Percentiles rank a stretch among this genome's conserved stretches.
phyloP scores from a whole-genome alignment of 2,113 vertebrate genomes.

The Cyanocitta stelleri region DNA sequence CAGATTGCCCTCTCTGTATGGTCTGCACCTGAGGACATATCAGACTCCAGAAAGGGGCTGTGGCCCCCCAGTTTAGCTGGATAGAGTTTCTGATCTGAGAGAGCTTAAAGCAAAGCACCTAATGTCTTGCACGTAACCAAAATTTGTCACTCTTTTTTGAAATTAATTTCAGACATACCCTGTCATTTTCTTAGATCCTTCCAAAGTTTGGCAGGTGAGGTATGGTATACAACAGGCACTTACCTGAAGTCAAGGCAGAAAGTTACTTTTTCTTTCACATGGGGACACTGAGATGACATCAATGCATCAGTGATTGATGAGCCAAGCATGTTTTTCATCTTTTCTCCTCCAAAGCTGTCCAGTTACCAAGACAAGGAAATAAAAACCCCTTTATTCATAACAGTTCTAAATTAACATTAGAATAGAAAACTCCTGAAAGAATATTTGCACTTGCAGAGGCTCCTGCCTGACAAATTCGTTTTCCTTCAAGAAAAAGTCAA shows the following conservation, averaged over 20 bases:
- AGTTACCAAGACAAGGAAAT: not conserved
- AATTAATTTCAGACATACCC: not conserved
- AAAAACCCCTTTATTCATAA: not conserved
- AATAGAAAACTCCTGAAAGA: not conserved
- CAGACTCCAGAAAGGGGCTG: not conserved
- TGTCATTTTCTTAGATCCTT: not conserved
- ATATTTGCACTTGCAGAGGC: not conserved
- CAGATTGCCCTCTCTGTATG: not conserved
- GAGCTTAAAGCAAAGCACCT: not conserved
- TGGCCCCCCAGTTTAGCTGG: not conserved
- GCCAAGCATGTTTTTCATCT: not conserved
- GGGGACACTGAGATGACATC: not conserved
- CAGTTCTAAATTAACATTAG: not conserved
- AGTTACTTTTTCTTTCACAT: not conserved
- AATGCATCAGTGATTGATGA: not conserved
- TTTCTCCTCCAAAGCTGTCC: not conserved
- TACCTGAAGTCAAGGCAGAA: not conserved
- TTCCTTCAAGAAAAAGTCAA: not conserved
- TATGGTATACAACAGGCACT: not conserved
- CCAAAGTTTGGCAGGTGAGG: not conserved
- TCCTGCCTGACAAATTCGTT: not conserved
- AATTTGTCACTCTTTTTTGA: not conserved
- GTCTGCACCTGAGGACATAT: not conserved
- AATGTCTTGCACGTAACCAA: not conserved
- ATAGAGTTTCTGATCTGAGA: not conserved